Percentiles rank a stretch among this genome's conserved stretches.
phyloP scores from a whole-genome alignment of 2,797 vertebrate species.

The Streptopelia turtur region DNA sequence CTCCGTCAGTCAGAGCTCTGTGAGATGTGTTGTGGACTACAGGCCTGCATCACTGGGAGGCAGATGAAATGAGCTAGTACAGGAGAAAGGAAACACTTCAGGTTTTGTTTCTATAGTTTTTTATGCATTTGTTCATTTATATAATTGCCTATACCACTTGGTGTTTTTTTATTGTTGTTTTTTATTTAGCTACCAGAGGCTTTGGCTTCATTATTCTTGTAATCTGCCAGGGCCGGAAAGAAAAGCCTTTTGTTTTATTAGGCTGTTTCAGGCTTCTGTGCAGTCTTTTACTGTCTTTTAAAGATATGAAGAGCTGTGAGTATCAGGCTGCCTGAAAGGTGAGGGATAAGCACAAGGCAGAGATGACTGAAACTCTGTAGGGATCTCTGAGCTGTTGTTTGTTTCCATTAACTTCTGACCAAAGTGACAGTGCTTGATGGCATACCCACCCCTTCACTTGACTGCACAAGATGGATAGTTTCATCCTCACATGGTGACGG shows the following conservation, averaged over 20 bases:
- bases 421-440: neutral
- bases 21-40: neutral
- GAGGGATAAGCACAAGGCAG: neutral
- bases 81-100: neutral
- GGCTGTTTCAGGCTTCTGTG: neutral
- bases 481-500: neutral
- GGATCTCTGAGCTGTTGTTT: neutral
- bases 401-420: neutral
- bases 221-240: neutral
- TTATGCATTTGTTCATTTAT: neutral
- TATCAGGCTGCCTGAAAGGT: neutral
- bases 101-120: neutral
- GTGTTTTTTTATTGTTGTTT: neutral
- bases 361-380: neutral
- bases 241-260: neutral
- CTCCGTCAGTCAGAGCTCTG: neutral
- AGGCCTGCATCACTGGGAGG: neutral
- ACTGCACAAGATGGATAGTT: neutral
- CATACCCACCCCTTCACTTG: neutral
- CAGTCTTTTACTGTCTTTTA: constrained; percentile 3
- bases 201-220: neutral
- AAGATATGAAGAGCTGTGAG: neutral
- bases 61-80: neutral
- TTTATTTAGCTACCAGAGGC: neutral
- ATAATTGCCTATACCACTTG: neutral